These are phyloP conservation scores for Acrobasis repandana DNA, from an alignment of 2,888 invertebrate genomes.

Conservation along the genomic window DNA sequence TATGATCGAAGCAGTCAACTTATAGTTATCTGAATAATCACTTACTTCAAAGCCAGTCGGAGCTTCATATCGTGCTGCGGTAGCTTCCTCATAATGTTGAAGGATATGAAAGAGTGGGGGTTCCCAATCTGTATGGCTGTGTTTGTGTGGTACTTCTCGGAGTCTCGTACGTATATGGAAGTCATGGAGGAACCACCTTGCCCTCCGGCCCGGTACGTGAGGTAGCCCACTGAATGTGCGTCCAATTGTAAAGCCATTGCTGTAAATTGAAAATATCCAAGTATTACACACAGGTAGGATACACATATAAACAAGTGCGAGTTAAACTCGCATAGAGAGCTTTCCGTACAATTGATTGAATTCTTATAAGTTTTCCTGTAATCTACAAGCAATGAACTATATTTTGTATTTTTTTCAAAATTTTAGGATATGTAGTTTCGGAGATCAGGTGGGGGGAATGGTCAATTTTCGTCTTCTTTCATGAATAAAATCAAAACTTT, in stretches of 20 bases:
- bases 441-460: too few species aligned
- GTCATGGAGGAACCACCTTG: constrained; percentile 88
- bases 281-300: too few species aligned
- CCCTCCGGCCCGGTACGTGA: constrained; percentile 90
- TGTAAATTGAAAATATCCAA: constrained; percentile 49
- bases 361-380: too few species aligned
- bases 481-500: too few species aligned
- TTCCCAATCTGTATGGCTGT: constrained; percentile 91
- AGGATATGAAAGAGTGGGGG: constrained; percentile 89
- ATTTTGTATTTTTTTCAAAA: too few species aligned
- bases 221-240: constrained; percentile 93
- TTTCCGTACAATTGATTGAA: too few species aligned
- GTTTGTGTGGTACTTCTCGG: constrained; percentile 86
- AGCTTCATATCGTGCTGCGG: constrained; percentile 90
- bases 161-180: constrained; percentile 90
- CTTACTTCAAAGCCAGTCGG: constrained; percentile 90
- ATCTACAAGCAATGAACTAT: too few species aligned
- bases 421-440: too few species aligned
- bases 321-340: too few species aligned
- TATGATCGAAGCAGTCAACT: too few species aligned
- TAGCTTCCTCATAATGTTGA: constrained; percentile 91
- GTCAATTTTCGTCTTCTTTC: too few species aligned
- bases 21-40: constrained; percentile 35
- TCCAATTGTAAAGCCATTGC: constrained; percentile 93
- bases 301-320: too few species aligned